These are phyloP conservation scores for Etheostoma spectabile DNA, from an alignment of 2,113 vertebrate species.

Conservation along the genomic window DNA sequence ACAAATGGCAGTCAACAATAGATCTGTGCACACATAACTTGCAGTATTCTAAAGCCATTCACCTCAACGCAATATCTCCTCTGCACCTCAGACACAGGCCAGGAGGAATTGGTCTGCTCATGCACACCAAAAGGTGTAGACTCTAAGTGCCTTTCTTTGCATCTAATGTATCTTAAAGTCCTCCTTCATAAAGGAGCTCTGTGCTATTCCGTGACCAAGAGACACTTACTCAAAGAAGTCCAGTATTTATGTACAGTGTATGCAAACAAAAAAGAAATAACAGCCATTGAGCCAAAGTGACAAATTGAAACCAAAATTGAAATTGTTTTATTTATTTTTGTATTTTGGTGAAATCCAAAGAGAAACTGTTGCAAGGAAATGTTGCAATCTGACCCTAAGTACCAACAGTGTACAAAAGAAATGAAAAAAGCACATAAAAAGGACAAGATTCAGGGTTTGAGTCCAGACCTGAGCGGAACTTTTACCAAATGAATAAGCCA, in stretches of 20 bases:
- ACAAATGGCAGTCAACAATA: conserved; percentile 57
- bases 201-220: conserved; percentile 78
- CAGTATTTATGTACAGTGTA: conserved; percentile 82
- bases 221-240: conserved; percentile 74
- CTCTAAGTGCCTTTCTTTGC: conserved; percentile 84
- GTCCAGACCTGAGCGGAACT: conserved; percentile 76
- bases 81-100: conserved; percentile 82
- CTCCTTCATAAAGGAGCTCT: conserved; percentile 72
- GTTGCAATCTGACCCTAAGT: conserved; percentile 77
- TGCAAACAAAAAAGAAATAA: conserved; percentile 61
- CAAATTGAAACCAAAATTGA: conserved; percentile 81
- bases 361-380: conserved; percentile 73
- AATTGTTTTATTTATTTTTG: conserved; percentile 83
- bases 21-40: conserved; percentile 71
- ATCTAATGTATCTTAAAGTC: conserved; percentile 75
- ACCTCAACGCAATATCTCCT: conserved; percentile 80
- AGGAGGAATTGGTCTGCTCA: conserved; percentile 66
- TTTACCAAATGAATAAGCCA: conserved; percentile 73
- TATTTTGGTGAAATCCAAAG: conserved; percentile 78
- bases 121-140: conserved; percentile 73
- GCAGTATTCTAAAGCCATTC: conserved; percentile 83
- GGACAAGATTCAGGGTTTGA: conserved; percentile 79
- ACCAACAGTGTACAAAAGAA: conserved; percentile 67
- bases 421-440: conserved; percentile 79
- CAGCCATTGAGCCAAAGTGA: conserved; percentile 83